Base-by-base conservation (phyloP, 2,797 vertebrate genomes). In the Megaceryle alcyon region DNA sequence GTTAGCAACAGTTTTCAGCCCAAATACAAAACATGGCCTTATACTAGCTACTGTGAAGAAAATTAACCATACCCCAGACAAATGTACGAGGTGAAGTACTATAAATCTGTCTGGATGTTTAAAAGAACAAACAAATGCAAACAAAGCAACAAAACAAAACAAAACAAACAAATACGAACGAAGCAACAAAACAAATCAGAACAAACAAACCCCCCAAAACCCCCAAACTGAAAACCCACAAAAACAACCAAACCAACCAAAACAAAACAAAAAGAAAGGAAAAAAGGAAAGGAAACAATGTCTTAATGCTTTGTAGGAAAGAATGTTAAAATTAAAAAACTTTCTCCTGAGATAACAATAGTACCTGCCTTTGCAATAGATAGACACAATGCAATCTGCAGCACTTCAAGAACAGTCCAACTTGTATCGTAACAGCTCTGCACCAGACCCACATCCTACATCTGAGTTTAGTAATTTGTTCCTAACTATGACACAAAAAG, bases 241-340 rank as follows among this genome's bases (percentile, higher is more conserved):
- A 46, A 46, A 46, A 20, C 11, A 46, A 46, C 12, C 46, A 22
- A 46, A 39, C 12, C 39, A 46, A 21, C 10, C 44, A 21, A 20
- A 10, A 21, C 18, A 21, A 22, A 46, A 22, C 46, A 46, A 25
- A 28, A 44, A 39, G 0, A 4, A 1, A 25, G 16, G 23, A 10
- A 31, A 17, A 17, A 29, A 31, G 35, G 0, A 5, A 2, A 7
- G 21, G 3, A 43, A 61, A 5, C 0, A 69, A 11, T n/a, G 46
- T 57, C 26, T 28, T 51, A 22, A 61, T 60, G 9, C 12, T 79
- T 56, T 75, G 14, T 69, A 28, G 33, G 18, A 61, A 16, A 61
- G 4, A 68, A 76, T 39, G 6, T 43, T 76, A 59, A 79, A 91
- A 73, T 37, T 37, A 10, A 70, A 60, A 75, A 19, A 22, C 19